Conservation (phyloP, 2,888 invertebrate species). For the Anodontia alba region DNA sequence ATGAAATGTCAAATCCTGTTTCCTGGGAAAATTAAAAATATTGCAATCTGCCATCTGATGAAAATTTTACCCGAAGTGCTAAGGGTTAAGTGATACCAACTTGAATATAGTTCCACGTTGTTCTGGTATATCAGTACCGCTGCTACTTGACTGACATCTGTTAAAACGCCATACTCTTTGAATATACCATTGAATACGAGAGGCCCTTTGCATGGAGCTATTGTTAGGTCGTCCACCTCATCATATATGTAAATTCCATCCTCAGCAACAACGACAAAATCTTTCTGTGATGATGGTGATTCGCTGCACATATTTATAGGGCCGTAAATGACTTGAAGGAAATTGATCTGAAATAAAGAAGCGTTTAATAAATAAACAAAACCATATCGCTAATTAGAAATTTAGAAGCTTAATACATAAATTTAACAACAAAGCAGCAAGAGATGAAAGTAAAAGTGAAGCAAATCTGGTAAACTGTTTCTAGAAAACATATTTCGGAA, state of each 20-base stretch:
- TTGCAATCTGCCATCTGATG: too few relatives aligned
- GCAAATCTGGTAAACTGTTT: background rate
- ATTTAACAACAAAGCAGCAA: background rate
- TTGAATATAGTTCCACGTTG: constrained; percentile 18
- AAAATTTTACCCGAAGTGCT: too few relatives aligned
- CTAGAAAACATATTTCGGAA: background rate
- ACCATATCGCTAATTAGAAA: too few relatives aligned
- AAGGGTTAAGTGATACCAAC: too few relatives aligned
- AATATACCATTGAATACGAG: background rate
- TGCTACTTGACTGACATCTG: background rate
- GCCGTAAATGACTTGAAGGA: constrained; percentile 28
- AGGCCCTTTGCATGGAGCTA: constrained; percentile 34
- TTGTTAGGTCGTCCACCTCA: constrained; percentile 21
- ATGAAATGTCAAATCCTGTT: too few relatives aligned
- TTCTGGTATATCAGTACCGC: constrained; percentile 17
- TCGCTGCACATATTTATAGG: constrained; percentile 16
- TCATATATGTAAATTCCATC: constrained; percentile 43
- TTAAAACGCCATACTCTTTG: background rate
- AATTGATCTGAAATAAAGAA: background rate
- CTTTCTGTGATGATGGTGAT: constrained; percentile 9
- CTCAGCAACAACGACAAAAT: constrained; percentile 31
- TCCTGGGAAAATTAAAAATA: too few relatives aligned
- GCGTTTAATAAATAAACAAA: background rate
- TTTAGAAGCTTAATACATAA: background rate
- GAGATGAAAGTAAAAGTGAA: background rate